Percentiles rank a stretch among this genome's conserved stretches.
phyloP scores from a whole-genome alignment of 2,113 vertebrate genomes.

The Chlorodrepanis virens region DNA sequence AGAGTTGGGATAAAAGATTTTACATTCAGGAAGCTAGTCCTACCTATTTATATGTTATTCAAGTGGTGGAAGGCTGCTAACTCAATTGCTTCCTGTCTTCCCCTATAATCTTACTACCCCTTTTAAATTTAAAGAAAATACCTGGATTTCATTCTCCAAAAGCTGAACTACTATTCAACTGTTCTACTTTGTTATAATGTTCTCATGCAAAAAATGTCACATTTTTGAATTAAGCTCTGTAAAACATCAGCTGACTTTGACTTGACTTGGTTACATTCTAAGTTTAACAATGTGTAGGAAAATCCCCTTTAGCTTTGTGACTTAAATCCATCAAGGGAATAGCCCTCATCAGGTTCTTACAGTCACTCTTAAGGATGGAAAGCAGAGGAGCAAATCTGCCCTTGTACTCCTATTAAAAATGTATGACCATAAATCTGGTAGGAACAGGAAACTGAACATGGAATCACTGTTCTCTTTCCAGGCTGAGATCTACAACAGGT shows the following conservation, averaged over 20 bases:
- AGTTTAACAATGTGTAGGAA: background rate
- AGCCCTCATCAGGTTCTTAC: background rate
- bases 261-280: background rate
- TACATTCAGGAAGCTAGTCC: background rate
- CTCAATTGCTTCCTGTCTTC: background rate
- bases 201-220: background rate
- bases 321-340: background rate
- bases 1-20: background rate
- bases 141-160: background rate
- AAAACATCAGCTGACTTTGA: background rate
- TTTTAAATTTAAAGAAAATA: background rate
- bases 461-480: background rate
- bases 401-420: background rate
- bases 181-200: background rate
- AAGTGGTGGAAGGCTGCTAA: background rate
- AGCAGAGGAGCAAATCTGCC: background rate
- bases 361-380: background rate
- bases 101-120: background rate
- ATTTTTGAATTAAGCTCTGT: background rate
- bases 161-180: background rate
- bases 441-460: background rate
- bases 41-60: background rate
- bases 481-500: background rate
- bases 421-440: background rate
- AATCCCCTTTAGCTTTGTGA: background rate